These are phyloP conservation scores for Gadopsis marmoratus DNA, from an alignment of 2,797 vertebrate genomes.

Conservation along the genomic window DNA sequence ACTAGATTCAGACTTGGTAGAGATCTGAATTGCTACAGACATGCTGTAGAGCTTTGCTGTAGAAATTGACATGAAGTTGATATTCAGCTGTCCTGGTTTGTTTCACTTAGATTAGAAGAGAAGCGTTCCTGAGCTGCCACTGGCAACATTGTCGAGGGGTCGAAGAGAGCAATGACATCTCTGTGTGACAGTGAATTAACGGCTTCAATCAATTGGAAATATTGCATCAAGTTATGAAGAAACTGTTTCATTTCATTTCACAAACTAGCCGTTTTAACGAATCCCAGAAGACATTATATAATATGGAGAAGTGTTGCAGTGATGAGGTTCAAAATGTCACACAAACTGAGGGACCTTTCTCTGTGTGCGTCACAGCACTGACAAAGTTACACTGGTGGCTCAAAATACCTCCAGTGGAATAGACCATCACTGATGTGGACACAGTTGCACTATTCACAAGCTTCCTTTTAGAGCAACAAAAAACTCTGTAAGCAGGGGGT, in stretches of 20 bases:
- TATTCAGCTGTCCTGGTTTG: background rate
- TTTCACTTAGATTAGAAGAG: background rate
- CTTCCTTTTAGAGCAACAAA: slow-evolving; percentile 42
- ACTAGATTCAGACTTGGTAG: background rate
- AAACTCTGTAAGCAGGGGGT: background rate
- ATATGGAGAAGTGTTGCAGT: slow-evolving; percentile 50
- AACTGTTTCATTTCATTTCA: too few relatives aligned
- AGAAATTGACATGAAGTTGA: background rate
- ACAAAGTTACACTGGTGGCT: slow-evolving; percentile 53
- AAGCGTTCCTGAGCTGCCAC: background rate
- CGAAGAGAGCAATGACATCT: background rate
- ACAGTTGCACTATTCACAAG: slow-evolving; percentile 42
- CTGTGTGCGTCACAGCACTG: slow-evolving; percentile 61
- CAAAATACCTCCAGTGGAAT: slow-evolving; percentile 41
- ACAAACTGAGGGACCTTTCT: slow-evolving; percentile 65
- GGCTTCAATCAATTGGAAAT: slow-evolving; percentile 27
- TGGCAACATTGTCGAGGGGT: background rate
- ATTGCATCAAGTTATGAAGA: slow-evolving; percentile 1
- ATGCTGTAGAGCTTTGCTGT: background rate
- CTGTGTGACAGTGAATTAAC: slow-evolving; percentile 1
- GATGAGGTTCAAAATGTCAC: slow-evolving; percentile 49
- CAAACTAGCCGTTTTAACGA: slow-evolving; percentile 2
- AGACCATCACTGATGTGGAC: slow-evolving; percentile 30
- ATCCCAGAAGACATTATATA: slow-evolving; percentile 16
- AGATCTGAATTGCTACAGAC: background rate